Evolutionary conservation across 2,888 invertebrate genomes (phyloP).

Genomic region (Epicampocera succincta): DNA sequence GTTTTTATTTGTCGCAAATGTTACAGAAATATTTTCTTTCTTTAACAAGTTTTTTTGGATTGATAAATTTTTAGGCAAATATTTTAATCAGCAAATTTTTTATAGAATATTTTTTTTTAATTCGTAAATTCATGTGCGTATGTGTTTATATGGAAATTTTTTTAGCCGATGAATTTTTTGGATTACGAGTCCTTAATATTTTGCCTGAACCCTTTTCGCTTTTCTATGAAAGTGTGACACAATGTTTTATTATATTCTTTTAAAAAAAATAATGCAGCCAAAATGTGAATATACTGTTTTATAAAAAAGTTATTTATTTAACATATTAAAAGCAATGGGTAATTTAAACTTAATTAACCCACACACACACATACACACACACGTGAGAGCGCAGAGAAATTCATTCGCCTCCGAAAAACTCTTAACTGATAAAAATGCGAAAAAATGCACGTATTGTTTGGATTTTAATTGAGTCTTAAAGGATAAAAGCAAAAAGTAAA

Average conservation of each 20-base stretch:
- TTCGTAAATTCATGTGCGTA: no score
- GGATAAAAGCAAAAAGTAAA: background rate
- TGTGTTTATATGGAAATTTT: no score
- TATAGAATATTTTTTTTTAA: no score
- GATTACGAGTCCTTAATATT: no score
- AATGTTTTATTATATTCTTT: conserved; percentile 51
- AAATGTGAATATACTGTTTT: conserved; percentile 16
- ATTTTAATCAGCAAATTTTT: no score
- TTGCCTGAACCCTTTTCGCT: conserved; percentile 15
- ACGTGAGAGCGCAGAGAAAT: background rate
- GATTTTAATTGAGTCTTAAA: conserved; percentile 3
- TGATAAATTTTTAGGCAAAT: no score
- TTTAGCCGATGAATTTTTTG: no score
- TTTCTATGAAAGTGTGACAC: conserved; percentile 43
- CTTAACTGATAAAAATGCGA: conserved; percentile 14
- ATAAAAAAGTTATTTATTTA: conserved; percentile 55
- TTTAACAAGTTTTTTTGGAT: no score
- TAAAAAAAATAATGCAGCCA: conserved; percentile 4
- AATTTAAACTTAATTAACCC: conserved; percentile 65
- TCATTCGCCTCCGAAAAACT: background rate
- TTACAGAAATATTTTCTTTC: no score
- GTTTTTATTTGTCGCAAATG: no score
- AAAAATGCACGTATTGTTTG: background rate
- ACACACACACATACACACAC: background rate
- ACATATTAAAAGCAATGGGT: conserved; percentile 53